These are phyloP conservation scores for Argopecten irradians DNA, from an alignment of 1,140 invertebrate species.

Conservation along the genomic window DNA sequence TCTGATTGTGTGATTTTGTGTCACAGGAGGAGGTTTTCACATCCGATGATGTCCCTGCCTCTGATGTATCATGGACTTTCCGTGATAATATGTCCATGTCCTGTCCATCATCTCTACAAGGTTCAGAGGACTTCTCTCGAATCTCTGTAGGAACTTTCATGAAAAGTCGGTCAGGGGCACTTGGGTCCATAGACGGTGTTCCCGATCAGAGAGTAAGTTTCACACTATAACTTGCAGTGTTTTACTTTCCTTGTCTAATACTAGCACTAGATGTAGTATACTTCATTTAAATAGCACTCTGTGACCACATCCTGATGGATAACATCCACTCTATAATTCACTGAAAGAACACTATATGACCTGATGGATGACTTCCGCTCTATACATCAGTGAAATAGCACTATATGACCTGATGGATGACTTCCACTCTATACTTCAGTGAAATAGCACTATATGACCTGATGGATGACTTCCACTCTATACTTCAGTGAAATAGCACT, in stretches of 20 bases:
- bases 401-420: no score
- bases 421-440: no score
- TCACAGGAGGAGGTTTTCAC: slow-evolving; percentile 48
- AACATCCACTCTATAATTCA: no score
- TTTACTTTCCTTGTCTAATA: not conserved
- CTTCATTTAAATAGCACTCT: no score
- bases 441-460: no score
- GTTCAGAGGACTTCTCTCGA: slow-evolving; percentile 29
- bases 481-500: no score
- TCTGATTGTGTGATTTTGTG: not conserved
- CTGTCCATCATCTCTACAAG: slow-evolving; percentile 46
- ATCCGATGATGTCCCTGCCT: slow-evolving; percentile 30
- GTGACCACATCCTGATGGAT: no score
- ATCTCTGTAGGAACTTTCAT: slow-evolving; percentile 62
- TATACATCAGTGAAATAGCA: no score
- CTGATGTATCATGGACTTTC: slow-evolving; percentile 48
- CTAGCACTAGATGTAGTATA: not conserved
- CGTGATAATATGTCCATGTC: slow-evolving; percentile 51
- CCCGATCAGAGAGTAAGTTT: slow-evolving; percentile 56
- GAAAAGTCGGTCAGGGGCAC: slow-evolving; percentile 59
- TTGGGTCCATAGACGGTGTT: slow-evolving; percentile 63
- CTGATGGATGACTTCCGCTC: no score
- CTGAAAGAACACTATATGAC: no score
- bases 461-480: no score
- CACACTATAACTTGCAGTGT: not conserved